phyloP scores from a whole-genome alignment of 2,797 vertebrate species.

The Spinus pinus region DNA sequence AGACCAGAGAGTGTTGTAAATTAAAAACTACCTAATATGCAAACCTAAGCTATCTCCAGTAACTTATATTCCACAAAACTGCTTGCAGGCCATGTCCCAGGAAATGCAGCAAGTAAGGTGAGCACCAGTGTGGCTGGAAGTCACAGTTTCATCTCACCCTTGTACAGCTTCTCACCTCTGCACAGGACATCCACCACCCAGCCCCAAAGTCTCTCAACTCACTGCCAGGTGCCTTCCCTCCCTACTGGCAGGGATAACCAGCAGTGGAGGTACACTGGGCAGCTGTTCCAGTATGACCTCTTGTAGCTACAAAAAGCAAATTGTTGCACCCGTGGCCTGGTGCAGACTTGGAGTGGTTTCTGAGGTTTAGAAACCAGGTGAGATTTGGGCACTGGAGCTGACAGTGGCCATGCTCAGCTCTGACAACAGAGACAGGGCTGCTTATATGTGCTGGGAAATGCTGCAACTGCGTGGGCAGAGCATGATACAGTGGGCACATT shows the following conservation, averaged over 20 bases:
- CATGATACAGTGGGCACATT: neutral
- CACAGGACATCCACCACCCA: neutral
- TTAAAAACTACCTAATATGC: neutral
- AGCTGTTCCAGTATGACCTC: accelerated
- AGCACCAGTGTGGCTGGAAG: neutral
- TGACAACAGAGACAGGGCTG: neutral
- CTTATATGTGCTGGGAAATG: neutral
- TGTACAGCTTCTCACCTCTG: neutral
- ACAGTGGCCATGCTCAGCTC: accelerated
- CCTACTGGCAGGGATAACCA: neutral
- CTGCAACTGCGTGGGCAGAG: neutral
- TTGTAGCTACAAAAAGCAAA: neutral
- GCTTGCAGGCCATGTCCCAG: neutral
- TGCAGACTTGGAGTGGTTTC: neutral
- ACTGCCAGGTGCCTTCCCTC: neutral
- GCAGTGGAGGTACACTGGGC: neutral
- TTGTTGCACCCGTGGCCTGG: neutral
- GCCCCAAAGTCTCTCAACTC: neutral
- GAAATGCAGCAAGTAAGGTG: neutral
- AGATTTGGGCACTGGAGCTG: neutral
- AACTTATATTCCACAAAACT: neutral
- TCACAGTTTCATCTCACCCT: neutral
- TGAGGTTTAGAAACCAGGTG: neutral
- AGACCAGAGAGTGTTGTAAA: neutral
- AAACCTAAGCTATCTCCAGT: neutral